These are phyloP conservation scores for Catharus fuscescens DNA, from an alignment of 2,113 vertebrate species.

Conservation along the genomic window DNA sequence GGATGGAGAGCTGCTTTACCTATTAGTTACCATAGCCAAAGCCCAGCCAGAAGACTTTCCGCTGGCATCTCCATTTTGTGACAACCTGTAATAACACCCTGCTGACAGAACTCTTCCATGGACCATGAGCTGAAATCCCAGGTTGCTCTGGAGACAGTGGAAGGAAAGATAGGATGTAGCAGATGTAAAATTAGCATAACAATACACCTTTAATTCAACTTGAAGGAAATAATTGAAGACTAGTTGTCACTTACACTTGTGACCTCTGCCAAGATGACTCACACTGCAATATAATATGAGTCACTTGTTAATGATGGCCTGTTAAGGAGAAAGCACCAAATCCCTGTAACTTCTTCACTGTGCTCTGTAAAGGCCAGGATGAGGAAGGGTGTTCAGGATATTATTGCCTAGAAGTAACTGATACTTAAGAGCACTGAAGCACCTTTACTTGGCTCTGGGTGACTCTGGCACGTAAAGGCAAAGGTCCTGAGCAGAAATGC, in stretches of 20 bases:
- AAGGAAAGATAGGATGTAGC: not conserved
- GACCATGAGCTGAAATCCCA: not conserved
- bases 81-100: accelerated
- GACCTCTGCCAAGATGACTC: slow-evolving; percentile 63
- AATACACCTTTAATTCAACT: slow-evolving; percentile 51
- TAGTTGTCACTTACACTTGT: slow-evolving; percentile 24
- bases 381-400: not conserved
- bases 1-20: not conserved
- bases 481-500: not conserved
- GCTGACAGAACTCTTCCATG: not conserved
- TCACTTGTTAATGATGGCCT: slow-evolving; percentile 53
- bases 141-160: not conserved
- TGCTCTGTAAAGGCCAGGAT: not conserved
- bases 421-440: not conserved
- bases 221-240: slow-evolving; percentile 59
- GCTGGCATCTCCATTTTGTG: not conserved
- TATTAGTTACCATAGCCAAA: not conserved
- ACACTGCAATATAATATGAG: slow-evolving; percentile 51
- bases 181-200: slow-evolving; percentile 51
- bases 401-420: not conserved
- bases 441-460: not conserved
- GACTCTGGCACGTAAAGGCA: not conserved
- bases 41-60: not conserved
- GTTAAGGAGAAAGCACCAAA: slow-evolving; percentile 34
- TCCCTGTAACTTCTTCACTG: not conserved